Percentiles rank a stretch among this genome's conserved stretches.
Evolutionary conservation across 2,797 vertebrate species (phyloP).

Genomic region (Nyctibius grandis): DNA sequence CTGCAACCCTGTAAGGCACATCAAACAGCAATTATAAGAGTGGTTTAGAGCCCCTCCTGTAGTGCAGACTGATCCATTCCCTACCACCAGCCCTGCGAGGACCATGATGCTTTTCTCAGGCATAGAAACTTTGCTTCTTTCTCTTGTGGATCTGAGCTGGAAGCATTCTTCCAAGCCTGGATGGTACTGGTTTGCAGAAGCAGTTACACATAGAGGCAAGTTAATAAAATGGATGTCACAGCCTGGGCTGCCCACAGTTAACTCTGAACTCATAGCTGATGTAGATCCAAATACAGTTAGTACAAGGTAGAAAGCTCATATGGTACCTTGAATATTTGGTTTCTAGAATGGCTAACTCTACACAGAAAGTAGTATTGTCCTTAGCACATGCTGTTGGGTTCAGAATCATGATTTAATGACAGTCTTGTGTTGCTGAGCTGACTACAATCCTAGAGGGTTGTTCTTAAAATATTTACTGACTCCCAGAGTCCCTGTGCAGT

Average conservation of each 20-base stretch:
- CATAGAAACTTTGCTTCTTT: background rate
- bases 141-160: background rate
- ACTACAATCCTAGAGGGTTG: background rate
- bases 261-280: background rate
- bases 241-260: background rate
- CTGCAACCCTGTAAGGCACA: background rate
- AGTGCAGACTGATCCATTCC: background rate
- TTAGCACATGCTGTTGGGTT: rapidly evolving
- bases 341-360: background rate
- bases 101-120: background rate
- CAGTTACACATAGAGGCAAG: rapidly evolving
- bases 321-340: background rate
- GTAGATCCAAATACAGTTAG: background rate
- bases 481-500: background rate
- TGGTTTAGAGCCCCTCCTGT: background rate
- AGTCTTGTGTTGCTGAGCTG: background rate
- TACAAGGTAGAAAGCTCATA: background rate
- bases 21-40: background rate
- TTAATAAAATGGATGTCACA: background rate
- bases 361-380: background rate
- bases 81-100: background rate
- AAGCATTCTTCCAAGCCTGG: background rate
- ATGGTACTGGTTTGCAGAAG: background rate
- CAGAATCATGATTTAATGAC: background rate
- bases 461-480: background rate